These are phyloP conservation scores for Neelides folsomi DNA, from an alignment of 2,888 invertebrate genomes.

Conservation along the genomic window DNA sequence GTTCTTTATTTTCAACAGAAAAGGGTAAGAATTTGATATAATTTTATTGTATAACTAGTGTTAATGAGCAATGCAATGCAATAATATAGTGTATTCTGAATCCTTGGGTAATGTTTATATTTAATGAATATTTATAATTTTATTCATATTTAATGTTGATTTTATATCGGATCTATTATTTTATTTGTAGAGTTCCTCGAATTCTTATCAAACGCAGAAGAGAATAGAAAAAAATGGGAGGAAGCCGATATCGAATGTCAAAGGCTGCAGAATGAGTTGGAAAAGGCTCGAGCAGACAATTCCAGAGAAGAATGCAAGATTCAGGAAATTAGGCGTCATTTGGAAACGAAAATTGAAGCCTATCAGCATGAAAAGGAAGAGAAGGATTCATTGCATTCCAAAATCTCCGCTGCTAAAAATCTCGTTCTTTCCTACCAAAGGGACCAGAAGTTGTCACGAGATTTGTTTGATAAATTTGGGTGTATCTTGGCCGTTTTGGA, in stretches of 20 bases:
- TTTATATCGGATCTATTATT: background rate
- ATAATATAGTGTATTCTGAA: too few relatives aligned
- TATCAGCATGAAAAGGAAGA: constrained; percentile 17
- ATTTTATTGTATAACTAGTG: too few relatives aligned
- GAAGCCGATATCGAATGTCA: constrained; percentile 57
- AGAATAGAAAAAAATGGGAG: constrained; percentile 55
- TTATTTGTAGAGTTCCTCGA: constrained; percentile 52
- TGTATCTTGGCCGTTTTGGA: constrained; percentile 16
- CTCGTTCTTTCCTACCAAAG: constrained; percentile 21
- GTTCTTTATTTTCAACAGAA: constrained; percentile 37
- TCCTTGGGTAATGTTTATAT: too few relatives aligned
- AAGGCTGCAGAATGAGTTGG: constrained; percentile 55
- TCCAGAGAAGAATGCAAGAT: constrained; percentile 65
- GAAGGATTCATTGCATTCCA: background rate
- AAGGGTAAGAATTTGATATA: constrained; percentile 34
- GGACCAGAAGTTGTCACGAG: constrained; percentile 5
- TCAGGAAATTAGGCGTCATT: constrained; percentile 60
- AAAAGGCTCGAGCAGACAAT: constrained; percentile 56
- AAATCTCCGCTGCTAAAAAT: constrained; percentile 19
- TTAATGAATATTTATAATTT: too few relatives aligned
- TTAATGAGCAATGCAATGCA: too few relatives aligned
- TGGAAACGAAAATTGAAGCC: constrained; percentile 28
- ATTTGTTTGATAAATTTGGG: too few relatives aligned
- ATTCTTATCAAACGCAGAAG: constrained; percentile 58
- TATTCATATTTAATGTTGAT: background rate